A percentile compares a stretch with the other conserved stretches of the same genome.
Conservation (phyloP, 2,113 vertebrate genomes). For the Misgurnus mizolepis region DNA sequence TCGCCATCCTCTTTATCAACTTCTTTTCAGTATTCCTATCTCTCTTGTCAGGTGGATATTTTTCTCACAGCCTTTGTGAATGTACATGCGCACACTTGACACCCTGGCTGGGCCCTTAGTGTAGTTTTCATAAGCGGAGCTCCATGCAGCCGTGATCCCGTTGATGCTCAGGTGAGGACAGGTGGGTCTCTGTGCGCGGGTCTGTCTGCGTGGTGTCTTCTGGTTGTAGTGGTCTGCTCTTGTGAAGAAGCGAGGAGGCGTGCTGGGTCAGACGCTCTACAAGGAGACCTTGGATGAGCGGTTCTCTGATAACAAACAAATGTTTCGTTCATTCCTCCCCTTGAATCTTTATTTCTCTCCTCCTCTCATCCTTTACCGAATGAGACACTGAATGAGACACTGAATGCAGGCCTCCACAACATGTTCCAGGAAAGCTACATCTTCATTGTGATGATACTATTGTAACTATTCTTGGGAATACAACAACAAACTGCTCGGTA, state of each 20-base stretch:
- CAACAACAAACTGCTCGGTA: not conserved
- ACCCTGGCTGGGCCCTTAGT: slow-evolving; percentile 3
- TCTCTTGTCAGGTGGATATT: not conserved
- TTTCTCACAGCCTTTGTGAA: not conserved
- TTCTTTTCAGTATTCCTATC: not conserved
- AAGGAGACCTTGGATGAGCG: slow-evolving; percentile 53
- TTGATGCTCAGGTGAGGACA: slow-evolving; percentile 20
- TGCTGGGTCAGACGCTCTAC: slow-evolving; percentile 38
- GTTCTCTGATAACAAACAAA: slow-evolving; percentile 50
- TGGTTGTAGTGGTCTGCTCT: slow-evolving; percentile 8
- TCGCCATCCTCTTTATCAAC: slow-evolving; percentile 40
- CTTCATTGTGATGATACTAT: not conserved
- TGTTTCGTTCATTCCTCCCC: slow-evolving; percentile 45
- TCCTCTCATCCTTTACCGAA: slow-evolving; percentile 27
- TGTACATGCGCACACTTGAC: not conserved
- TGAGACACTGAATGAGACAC: not conserved
- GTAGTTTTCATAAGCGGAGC: not conserved
- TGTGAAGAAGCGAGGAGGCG: slow-evolving; percentile 21
- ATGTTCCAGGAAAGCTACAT: slow-evolving; percentile 7
- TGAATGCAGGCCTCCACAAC: slow-evolving; percentile 12
- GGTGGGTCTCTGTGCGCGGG: not conserved
- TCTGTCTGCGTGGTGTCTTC: not conserved
- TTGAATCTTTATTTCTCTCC: slow-evolving; percentile 32
- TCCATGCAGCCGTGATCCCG: slow-evolving; percentile 14
- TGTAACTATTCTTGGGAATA: not conserved